Evolutionary conservation across 2,888 invertebrate genomes (phyloP), one percentile per base, ranked within the genome.

Genomic region (Gymnoscelis rufifasciata): DNA sequence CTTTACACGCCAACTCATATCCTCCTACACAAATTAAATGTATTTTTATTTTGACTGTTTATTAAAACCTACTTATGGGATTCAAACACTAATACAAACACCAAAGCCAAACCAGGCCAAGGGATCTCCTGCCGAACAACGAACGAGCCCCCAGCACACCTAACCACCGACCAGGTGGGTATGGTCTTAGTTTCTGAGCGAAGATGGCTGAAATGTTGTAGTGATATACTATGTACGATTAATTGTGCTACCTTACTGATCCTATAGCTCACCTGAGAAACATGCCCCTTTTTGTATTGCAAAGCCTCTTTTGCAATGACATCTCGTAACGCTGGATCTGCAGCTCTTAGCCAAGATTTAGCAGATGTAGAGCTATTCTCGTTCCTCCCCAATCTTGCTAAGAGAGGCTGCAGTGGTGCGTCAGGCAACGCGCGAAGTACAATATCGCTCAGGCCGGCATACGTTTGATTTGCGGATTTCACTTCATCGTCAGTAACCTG

Each of bases 241-340:
- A n/a, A n/a, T n/a, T n/a, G n/a, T n/a, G n/a, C n/a, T n/a, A n/a
- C n/a, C n/a, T n/a, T n/a, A n/a, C n/a, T n/a, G n/a, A n/a, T n/a
- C n/a, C n/a, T n/a, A 19, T 19, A 19, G 0, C 3, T 30, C 62
- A 88, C 88, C 78, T 89, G 89, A 1, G 89, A 88, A 7, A 87
- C 74, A 46, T 89, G 87, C 13, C 91, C 91, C 67, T 92, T 91
- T 60, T 92, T 91, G 91, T 94, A 95, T 60, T 95, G 95, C 33
- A 96, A 74, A 1, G 95, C 95, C 80, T 96, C 95, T 74, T 95
- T 96, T 41, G 94, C 94, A 40, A 96, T 95, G 7, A 96, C 95
- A 56, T 92, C 92, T 62, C 93, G 90, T 42, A 96, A 78, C 3
- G 94, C 93, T 15, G 94, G 93, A 72, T 96, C 95, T 8, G 93